A percentile compares a stretch with the other conserved stretches of the same genome.
Evolutionary conservation across 2,113 vertebrate species (phyloP).

Genomic region (Zootoca vivipara): DNA sequence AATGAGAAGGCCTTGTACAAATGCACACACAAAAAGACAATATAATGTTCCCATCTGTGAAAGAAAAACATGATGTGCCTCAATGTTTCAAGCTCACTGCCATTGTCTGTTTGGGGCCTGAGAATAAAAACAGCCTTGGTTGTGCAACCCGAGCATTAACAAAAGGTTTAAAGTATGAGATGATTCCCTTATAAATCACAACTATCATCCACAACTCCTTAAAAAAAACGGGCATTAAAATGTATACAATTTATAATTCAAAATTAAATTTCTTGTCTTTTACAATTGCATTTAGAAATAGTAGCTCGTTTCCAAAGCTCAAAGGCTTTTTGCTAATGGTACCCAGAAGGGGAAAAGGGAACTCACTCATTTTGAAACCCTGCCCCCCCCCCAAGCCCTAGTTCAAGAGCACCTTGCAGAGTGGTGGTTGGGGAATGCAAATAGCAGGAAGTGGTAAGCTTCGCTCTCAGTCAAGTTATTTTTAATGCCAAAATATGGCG

Average conservation of each 20-base stretch:
- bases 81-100: conserved; percentile 20
- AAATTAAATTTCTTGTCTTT: background rate
- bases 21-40: background rate
- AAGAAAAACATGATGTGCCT: background rate
- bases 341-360: no score
- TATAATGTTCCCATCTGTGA: background rate
- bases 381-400: background rate
- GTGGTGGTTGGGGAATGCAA: no score
- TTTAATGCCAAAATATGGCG: no score
- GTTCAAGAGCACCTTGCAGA: background rate
- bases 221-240: conserved; percentile 5
- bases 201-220: background rate
- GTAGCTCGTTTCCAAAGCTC: no score
- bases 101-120: background rate
- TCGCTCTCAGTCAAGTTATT: no score
- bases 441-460: no score
- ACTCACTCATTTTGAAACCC: no score
- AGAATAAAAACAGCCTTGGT: conserved; percentile 27
- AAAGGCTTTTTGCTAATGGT: background rate
- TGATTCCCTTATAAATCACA: conserved; percentile 32
- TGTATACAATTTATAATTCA: conserved; percentile 8
- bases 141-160: conserved; percentile 17
- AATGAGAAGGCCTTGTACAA: background rate
- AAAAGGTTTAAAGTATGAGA: conserved; percentile 44
- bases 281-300: conserved; percentile 24